Percentiles rank a stretch among this genome's conserved stretches.
These are phyloP conservation scores for Pyrochroa serraticornis DNA, from an alignment of 2,888 invertebrate genomes.

Conservation along the genomic window DNA sequence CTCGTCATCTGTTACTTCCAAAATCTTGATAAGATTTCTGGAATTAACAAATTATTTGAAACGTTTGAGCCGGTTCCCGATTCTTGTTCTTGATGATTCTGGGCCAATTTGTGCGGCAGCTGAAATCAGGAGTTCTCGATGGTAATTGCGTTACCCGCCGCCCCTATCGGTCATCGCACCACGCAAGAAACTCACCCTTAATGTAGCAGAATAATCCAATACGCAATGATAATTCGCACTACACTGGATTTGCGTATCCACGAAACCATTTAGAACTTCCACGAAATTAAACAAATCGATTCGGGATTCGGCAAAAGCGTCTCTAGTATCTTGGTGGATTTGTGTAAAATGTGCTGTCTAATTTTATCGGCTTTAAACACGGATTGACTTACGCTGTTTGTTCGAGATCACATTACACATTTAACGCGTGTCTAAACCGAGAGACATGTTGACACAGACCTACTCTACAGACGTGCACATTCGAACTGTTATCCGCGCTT, in stretches of 20 bases:
- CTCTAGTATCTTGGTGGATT: constrained; percentile 3
- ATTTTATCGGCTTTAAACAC: constrained; percentile 20
- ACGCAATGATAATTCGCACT: constrained; percentile 39
- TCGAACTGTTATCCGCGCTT: constrained; percentile 31
- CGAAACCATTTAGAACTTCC: constrained; percentile 35
- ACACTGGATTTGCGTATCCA: constrained; percentile 39
- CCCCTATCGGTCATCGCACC: constrained; percentile 2
- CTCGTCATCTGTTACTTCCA: too few species aligned
- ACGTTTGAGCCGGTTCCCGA: too few species aligned
- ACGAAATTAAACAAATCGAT: constrained; percentile 36
- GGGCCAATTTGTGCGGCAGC: too few species aligned
- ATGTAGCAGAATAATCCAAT: constrained; percentile 41
- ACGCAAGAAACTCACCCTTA: constrained; percentile 36
- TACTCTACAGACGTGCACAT: constrained; percentile 25
- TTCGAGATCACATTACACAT: constrained; percentile 21
- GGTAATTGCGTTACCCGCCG: too few species aligned
- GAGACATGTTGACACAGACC: constrained; percentile 27
- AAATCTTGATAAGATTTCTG: too few species aligned
- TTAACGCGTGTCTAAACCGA: constrained; percentile 23
- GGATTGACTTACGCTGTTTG: constrained; percentile 6
- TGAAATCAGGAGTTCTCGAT: too few species aligned
- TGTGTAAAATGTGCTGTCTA: constrained; percentile 13
- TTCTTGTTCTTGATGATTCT: too few species aligned
- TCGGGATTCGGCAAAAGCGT: constrained; percentile 6
- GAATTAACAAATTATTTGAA: too few species aligned